Percentiles rank a stretch among this genome's conserved stretches.
Conservation (phyloP, 2,113 vertebrate species). For the Ondatra zibethicus region DNA sequence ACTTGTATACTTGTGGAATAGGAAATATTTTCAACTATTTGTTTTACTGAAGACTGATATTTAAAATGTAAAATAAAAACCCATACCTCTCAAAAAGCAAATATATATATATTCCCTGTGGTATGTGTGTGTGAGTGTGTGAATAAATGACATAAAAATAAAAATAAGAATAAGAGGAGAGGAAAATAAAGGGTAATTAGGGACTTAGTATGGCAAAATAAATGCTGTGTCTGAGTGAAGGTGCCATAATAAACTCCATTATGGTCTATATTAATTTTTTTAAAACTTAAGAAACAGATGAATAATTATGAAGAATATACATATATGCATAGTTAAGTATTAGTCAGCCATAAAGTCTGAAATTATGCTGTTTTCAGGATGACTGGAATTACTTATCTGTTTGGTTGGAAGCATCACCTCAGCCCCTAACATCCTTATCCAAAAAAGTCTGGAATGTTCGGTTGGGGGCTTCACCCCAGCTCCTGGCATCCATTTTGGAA, state of each 20-base stretch:
- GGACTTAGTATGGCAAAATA: background rate
- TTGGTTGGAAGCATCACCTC: too few relatives aligned
- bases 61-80: background rate
- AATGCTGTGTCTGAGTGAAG: background rate
- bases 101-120: too few relatives aligned
- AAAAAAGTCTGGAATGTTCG: too few relatives aligned
- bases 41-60: background rate
- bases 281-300: background rate
- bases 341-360: background rate
- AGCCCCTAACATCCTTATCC: too few relatives aligned
- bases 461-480: too few relatives aligned
- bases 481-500: too few relatives aligned
- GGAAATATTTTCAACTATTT: background rate
- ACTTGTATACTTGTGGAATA: too few relatives aligned
- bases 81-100: too few relatives aligned
- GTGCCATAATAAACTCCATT: background rate
- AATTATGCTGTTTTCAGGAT: background rate
- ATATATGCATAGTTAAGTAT: background rate
- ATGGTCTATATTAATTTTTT: background rate
- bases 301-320: too few relatives aligned
- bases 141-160: background rate
- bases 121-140: background rate
- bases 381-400: background rate
- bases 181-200: background rate
- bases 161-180: background rate